phyloP scores from a whole-genome alignment of 2,113 vertebrate genomes.

The Opisthocomus hoazin region DNA sequence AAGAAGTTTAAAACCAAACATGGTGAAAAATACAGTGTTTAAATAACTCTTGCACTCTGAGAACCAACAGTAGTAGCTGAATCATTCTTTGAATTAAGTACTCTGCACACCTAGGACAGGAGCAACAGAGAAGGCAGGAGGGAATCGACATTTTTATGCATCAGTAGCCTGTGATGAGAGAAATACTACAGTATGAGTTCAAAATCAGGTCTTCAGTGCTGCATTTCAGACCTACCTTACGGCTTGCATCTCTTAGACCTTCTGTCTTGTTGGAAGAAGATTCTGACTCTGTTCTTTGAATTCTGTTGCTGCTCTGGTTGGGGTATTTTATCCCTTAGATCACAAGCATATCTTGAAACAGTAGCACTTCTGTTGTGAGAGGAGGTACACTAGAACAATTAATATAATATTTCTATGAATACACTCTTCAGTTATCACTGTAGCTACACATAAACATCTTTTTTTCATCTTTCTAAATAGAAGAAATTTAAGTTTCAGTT shows the following conservation, averaged over 20 bases:
- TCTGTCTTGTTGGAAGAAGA: not conserved
- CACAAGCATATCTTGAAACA: not conserved
- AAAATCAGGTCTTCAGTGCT: conserved; percentile 8
- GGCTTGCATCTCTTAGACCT: not conserved
- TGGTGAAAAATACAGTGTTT: not conserved
- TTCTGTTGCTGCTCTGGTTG: not conserved
- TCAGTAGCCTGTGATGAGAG: conserved; percentile 20
- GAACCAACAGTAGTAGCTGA: not conserved
- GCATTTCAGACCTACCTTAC: conserved; percentile 7
- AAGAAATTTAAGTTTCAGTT: not conserved
- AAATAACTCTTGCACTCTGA: not conserved
- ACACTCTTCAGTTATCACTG: not conserved
- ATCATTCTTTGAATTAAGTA: not conserved
- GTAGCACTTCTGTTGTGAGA: not conserved
- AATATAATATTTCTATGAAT: not conserved
- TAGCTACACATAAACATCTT: not conserved
- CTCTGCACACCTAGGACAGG: not conserved
- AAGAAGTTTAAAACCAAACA: not conserved
- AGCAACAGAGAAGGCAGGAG: not conserved
- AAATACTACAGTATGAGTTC: conserved; percentile 12
- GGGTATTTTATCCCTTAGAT: not conserved
- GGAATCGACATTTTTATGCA: not conserved
- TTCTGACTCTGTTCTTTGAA: not conserved
- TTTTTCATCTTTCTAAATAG: not conserved
- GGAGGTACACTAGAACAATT: not conserved